Conservation (phyloP, 2,113 vertebrate species). For the Aspidoscelis tigris region DNA sequence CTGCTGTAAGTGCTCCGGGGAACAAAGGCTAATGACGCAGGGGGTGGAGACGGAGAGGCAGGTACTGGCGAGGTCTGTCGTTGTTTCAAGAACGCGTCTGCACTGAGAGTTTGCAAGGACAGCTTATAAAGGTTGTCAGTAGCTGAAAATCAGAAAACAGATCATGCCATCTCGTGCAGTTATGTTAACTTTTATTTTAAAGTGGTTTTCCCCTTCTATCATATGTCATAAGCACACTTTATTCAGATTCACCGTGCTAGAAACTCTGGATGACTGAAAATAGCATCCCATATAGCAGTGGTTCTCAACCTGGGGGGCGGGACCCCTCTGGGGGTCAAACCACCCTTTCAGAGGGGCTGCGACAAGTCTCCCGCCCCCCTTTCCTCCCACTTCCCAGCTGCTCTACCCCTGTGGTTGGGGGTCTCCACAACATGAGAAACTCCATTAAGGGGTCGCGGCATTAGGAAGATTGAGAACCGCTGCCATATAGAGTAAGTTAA, state of each 20-base stretch:
- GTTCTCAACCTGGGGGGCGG: too few species aligned
- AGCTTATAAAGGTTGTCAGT: constrained; percentile 96
- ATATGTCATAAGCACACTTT: too few species aligned
- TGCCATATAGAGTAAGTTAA: not conserved
- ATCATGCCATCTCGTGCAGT: not conserved
- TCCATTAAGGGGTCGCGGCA: too few species aligned
- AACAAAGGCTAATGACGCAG: constrained; percentile 76
- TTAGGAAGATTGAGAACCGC: too few species aligned
- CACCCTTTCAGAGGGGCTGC: too few species aligned
- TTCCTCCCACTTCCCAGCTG: too few species aligned
- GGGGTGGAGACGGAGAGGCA: constrained; percentile 85
- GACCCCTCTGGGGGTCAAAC: too few species aligned
- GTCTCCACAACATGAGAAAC: too few species aligned
- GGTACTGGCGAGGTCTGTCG: constrained; percentile 81
- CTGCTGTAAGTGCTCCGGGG: constrained; percentile 89
- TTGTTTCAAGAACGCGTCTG: constrained; percentile 95
- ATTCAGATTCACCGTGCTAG: not conserved
- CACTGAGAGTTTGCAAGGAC: constrained; percentile 94
- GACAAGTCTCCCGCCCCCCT: too few species aligned
- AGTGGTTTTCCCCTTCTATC: not conserved
- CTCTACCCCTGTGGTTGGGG: too few species aligned
- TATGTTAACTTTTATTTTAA: not conserved
- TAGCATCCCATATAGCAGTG: not conserved
- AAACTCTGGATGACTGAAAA: not conserved
- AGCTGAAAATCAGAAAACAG: constrained; percentile 74